phyloP scores from a whole-genome alignment of 2,113 vertebrate genomes.

The Lamprotornis superbus region DNA sequence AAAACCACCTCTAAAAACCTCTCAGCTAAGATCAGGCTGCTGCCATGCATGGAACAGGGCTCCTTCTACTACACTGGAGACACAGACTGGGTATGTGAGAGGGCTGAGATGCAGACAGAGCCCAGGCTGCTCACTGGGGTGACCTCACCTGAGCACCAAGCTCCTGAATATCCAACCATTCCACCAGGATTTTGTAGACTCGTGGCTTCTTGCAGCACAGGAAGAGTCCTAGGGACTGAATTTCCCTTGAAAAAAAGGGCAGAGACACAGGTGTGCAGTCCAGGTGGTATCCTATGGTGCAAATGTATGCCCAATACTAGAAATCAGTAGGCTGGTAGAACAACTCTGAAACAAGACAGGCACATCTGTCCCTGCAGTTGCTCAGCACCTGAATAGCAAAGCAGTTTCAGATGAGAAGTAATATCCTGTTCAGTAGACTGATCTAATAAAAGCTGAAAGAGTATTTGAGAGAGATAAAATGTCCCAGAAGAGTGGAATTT shows the following conservation, averaged over 20 bases:
- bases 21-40: neutral
- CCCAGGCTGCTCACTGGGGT: rapidly evolving
- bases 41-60: neutral
- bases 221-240: neutral
- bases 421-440: neutral
- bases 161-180: neutral
- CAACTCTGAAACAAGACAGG: neutral
- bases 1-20: neutral
- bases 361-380: neutral
- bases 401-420: neutral
- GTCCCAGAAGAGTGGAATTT: neutral
- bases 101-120: neutral
- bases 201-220: neutral
- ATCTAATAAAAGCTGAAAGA: neutral
- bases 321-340: neutral
- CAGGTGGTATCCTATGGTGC: neutral
- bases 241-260: neutral
- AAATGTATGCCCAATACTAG: neutral
- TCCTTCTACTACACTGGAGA: neutral
- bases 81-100: rapidly evolving
- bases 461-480: neutral
- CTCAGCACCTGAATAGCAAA: neutral
- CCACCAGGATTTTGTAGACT: neutral
- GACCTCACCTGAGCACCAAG: neutral
- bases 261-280: neutral